Conservation (phyloP, 2,113 vertebrate genomes). For the Aegotheles bennettii region DNA sequence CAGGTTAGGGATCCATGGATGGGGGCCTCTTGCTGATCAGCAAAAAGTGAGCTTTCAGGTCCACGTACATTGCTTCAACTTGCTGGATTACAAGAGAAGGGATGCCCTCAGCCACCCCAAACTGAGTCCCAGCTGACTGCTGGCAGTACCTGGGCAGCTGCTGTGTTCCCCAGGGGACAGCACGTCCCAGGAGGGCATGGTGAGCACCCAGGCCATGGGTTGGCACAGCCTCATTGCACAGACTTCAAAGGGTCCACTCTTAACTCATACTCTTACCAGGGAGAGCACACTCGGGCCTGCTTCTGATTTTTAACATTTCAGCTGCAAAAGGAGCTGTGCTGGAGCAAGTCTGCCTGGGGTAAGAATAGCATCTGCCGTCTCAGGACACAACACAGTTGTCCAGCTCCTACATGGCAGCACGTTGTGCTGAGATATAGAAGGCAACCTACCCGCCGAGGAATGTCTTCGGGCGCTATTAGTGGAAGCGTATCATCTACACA, state of each 20-base stretch:
- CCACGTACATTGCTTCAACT: not conserved
- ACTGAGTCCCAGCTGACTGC: not conserved
- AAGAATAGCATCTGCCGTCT: slow-evolving; percentile 55
- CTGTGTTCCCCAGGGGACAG: not conserved
- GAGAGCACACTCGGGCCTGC: not conserved
- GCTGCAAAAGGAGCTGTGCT: not conserved
- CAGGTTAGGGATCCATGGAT: not conserved
- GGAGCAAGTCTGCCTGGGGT: not conserved
- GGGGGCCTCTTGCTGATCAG: not conserved
- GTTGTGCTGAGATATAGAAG: not conserved
- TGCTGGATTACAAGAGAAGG: not conserved
- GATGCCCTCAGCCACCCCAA: not conserved
- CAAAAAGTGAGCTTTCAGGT: not conserved
- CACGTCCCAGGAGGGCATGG: not conserved
- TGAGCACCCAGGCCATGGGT: accelerated
- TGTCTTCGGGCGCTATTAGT: slow-evolving; percentile 46
- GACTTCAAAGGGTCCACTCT: not conserved
- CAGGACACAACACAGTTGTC: slow-evolving; percentile 17
- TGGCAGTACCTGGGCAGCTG: not conserved
- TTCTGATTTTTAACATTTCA: not conserved
- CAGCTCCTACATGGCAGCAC: not conserved
- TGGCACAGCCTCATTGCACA: accelerated
- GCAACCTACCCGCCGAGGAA: slow-evolving; percentile 41
- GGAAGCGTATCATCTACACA: not conserved
- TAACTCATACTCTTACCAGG: not conserved